Base-by-base conservation (phyloP, 2,888 invertebrate genomes). In the Melieria omissa region DNA sequence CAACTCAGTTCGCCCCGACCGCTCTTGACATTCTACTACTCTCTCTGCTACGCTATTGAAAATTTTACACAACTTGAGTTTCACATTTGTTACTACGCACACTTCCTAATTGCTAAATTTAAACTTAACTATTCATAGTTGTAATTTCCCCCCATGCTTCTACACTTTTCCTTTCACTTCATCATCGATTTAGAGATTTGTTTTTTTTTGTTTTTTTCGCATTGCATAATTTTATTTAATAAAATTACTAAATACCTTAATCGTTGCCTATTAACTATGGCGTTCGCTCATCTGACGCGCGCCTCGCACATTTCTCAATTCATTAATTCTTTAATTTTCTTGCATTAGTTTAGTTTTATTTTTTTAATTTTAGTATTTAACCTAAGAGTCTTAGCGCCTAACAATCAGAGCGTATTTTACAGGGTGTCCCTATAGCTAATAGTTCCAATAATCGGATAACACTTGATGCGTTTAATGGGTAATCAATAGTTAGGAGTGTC, bases 191-290 rank as follows among this genome's bases (percentile, higher is more conserved):
- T 29, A 29, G 49, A 52, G 60, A 69, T 73, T 69, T 61, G 49
- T 67, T 45, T 65, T 41, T 47, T 70, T 74, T 66, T 75, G 72
- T 76, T 79, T 76, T 73, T 73, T 77, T 74, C 75, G 52, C 72
- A 73, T 73, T 77, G 75, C 71, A 75, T 82, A 81, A 82, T 83
- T 82, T 82, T 84, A 82, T 83, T 83, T 80, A 83, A 82, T 83
- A 84, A 84, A 84, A 84, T 83, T 83, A 82, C 82, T 84, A 84
- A 29, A 84, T 84, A 84, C 80, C 80, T 80, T 81, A 80, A 79
- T 80, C 10, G 14, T 54, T 63, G 29, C 81, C 75, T 77, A 77
- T 75, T 81, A 80, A 82, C 80, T 73, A 70, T 64, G 44, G 3
- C 14, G 46, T 66, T 49, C 54, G 29, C 12, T 67, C 16, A 9